These are phyloP conservation scores for Hoplodrina ambigua DNA, from an alignment of 2,888 invertebrate species.

Conservation along the genomic window DNA sequence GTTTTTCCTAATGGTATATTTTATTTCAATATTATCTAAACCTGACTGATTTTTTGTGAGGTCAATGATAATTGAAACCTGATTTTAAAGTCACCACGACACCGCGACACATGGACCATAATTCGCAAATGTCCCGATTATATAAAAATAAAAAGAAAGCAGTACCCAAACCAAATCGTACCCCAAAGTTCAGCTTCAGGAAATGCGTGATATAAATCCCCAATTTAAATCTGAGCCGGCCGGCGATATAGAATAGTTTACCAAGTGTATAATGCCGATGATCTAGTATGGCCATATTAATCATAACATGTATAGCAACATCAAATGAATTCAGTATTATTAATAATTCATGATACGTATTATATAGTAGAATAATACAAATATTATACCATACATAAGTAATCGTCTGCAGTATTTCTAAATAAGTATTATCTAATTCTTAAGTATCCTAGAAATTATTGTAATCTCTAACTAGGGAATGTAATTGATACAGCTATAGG, in stretches of 20 bases:
- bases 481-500: slow-evolving; percentile 24
- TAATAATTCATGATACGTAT: not conserved
- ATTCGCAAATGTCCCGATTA: not conserved
- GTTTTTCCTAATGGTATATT: slow-evolving; percentile 2
- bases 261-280: not conserved
- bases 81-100: not conserved
- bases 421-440: not conserved
- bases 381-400: not conserved
- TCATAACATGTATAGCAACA: not conserved
- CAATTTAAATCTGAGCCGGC: slow-evolving; percentile 2
- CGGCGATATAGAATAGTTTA: slow-evolving; percentile 3
- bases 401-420: slow-evolving; percentile 4
- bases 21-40: slow-evolving; percentile 2
- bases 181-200: not conserved
- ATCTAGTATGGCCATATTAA: not conserved
- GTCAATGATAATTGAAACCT: slow-evolving; percentile 12
- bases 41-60: not conserved
- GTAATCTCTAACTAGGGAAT: too few relatives aligned
- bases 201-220: slow-evolving; percentile 12
- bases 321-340: not conserved
- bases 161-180: not conserved
- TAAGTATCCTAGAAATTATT: too few relatives aligned
- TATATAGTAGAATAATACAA: not conserved
- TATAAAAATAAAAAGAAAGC: not conserved
- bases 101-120: too few relatives aligned